Base-by-base conservation (phyloP, 2,113 vertebrate genomes). In the Gasterosteus nipponicus region DNA sequence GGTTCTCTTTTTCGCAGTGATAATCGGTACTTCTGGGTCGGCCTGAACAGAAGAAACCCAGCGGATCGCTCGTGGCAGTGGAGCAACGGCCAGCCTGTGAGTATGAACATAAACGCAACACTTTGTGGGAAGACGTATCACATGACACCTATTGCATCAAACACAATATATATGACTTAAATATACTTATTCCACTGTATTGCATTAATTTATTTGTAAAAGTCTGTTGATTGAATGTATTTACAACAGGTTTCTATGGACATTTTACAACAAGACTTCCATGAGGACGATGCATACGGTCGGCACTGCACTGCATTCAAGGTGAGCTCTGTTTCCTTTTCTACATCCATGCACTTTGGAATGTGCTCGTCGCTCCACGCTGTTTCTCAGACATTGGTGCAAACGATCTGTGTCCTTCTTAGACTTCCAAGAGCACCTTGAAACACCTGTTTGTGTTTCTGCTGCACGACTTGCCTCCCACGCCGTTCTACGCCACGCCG, bases 31-130 rank as follows among this genome's bases (percentile, higher is more conserved):
- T 94, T 99, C 79, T 99, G 98, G 98, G 91, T 96, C 22, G 98
- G 98, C 73, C 94, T 99, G 89, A 98, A 98, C 92, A 96, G 97
- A 82, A 95, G 97, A 73, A 96, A 96, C 90, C 96, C 97, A 10
- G 92, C 93, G 31, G 92, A 95, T 85, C 95, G 92, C 78, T 95
- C 95, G 29, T 99, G 98, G 98, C 91, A 95, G 19, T 99, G 98
- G 98, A 98, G 97, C 75, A 95, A 97, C n/a, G 89, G 89, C 5
- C 95, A 92, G 53, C 96, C 97, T 0, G 98, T 99, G 92, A 96
- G 96, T 95, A 53, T 29, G 7, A 53, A 1, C 2, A 33, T 22
- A 1, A 65, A 7, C 7, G 1, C 39, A 10, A 62, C 12, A 70
- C 54, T 9, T 16, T 57, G n/a, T 38, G 9, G 54, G 6, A 51